phyloP scores from a whole-genome alignment of 2,113 vertebrate genomes.

The Jacana jacana region DNA sequence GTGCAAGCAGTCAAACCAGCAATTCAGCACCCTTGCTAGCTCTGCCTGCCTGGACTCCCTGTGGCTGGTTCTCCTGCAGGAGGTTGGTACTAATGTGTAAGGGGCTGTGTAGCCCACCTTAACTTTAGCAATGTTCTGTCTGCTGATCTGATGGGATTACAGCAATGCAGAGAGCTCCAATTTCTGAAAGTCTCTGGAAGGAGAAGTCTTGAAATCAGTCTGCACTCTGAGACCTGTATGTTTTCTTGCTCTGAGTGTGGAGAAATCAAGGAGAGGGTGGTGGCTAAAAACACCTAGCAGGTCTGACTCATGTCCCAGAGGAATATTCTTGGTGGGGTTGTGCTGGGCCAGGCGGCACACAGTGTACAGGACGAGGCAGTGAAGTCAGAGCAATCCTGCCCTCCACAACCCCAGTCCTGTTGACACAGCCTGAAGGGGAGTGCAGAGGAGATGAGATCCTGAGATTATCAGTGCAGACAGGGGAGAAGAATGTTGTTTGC shows the following conservation, averaged over 20 bases:
- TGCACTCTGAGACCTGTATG: neutral
- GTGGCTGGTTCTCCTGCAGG: neutral
- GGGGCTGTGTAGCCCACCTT: neutral
- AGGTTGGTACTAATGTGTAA: neutral
- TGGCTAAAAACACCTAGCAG: neutral
- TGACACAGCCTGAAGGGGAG: constrained; percentile 34
- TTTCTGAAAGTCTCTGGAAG: neutral
- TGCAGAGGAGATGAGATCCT: neutral
- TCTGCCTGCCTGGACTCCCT: neutral
- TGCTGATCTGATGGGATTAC: neutral
- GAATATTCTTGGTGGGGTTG: neutral
- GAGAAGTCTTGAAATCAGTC: neutral
- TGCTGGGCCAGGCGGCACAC: constrained; percentile 11
- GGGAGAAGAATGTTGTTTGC: constrained; percentile 56
- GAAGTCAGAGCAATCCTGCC: neutral
- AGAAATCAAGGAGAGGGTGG: neutral
- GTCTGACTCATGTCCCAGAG: neutral
- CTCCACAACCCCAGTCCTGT: neutral
- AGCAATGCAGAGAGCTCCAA: neutral
- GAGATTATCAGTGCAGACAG: constrained; percentile 33
- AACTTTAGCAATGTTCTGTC: neutral
- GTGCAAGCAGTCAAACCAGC: neutral
- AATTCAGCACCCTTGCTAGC: neutral
- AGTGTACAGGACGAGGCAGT: neutral
- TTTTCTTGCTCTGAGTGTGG: neutral